phyloP scores from a whole-genome alignment of 2,113 vertebrate species.

The Cathartes aura region DNA sequence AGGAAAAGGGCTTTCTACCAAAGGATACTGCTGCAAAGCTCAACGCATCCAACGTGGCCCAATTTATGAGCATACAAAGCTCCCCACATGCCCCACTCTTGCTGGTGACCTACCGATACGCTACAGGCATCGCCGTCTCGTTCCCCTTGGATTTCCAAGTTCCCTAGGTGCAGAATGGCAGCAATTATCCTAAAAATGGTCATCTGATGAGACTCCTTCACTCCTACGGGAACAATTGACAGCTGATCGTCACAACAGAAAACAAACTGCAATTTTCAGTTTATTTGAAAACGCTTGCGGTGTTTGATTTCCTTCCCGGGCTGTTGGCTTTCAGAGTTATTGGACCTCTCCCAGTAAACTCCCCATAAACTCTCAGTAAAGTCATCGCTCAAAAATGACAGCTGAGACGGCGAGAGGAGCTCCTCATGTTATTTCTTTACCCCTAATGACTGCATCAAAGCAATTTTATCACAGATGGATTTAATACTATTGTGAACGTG shows the following conservation, averaged over 20 bases:
- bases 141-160: constrained; percentile 82
- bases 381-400: background rate
- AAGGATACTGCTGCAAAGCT: background rate
- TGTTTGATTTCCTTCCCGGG: background rate
- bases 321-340: background rate
- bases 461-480: background rate
- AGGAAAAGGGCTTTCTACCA: background rate
- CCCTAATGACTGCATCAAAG: background rate
- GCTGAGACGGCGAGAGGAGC: background rate
- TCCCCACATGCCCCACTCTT: background rate
- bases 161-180: constrained; percentile 93
- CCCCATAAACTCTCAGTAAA: background rate
- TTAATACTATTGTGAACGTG: background rate
- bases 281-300: background rate
- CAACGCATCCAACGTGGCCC: background rate
- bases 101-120: constrained; percentile 76
- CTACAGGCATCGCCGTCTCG: constrained; percentile 85
- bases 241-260: background rate
- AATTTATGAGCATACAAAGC: background rate
- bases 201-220: constrained; percentile 88
- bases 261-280: background rate
- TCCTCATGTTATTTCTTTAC: background rate
- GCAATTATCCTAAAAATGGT: constrained; percentile 90
- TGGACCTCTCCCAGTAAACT: background rate
- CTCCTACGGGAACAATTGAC: constrained; percentile 75